Base-by-base conservation (phyloP, 2,113 vertebrate species). In the Cochlearius cochlearius region DNA sequence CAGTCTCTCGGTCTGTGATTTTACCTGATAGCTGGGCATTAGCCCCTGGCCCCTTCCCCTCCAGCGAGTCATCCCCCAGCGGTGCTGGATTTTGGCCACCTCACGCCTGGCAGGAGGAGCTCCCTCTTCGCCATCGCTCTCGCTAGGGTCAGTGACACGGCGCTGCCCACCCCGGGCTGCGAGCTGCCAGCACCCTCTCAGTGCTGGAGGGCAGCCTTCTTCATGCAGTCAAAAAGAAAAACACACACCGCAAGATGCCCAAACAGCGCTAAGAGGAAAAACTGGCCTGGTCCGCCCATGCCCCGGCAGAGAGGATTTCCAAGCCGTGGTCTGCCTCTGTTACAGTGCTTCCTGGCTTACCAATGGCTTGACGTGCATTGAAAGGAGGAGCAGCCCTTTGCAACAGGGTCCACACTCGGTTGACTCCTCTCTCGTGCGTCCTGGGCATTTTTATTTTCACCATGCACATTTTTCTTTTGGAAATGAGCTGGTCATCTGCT, bases 51-150 rank as follows among this genome's bases (percentile, higher is more conserved):
- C 13, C 16, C 22, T 86, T 86, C 52, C 39, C 41, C 49, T 72
- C 34, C 58, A 29, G 8, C 0, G 2, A 22, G 39, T 29, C 9
- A 20, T 13, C 7, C 15, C 21, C 0, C n/a, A 23, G 2, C 1
- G 0, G 27, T 32, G 58, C 67, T 5, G 12, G 56, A 12, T 39
- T 5, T 38, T 1, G 8, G 47, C 21, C 7, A 1, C 53, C 34
- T 55, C 3, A 8, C 1, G 1, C 4, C 0, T 15, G 27, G 29
- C 52, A 23, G 75, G 27, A 43, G 59, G 43, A 77, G 18, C 58
- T 81, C 29, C 25, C 1, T 2, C 32, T 59, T 38, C 27, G 38
- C 38, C 66, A 26, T 22, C 3, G 0, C 16, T 68, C 38, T 83
- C 0, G 0, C 17, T 30, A 8, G 26, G 38, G 30, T 38, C 41